Evolutionary conservation across 2,888 invertebrate genomes (phyloP).

Genomic region (Ophion ventricosus): DNA sequence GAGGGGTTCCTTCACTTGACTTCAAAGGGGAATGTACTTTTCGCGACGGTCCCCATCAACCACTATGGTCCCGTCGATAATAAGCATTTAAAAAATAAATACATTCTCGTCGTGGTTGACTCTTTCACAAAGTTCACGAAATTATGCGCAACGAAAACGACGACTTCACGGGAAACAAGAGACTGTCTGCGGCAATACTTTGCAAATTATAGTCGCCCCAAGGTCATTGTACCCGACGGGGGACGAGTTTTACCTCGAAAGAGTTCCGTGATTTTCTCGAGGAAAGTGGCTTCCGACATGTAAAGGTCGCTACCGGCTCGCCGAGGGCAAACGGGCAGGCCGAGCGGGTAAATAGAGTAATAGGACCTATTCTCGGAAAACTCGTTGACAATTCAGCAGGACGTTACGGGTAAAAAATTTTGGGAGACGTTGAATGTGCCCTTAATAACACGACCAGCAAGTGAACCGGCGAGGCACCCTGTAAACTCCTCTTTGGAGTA

Average conservation of each 20-base stretch:
- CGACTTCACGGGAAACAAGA: conserved; percentile 58
- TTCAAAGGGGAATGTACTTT: conserved; percentile 64
- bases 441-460: conserved; percentile 68
- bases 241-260: conserved; percentile 66
- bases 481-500: conserved; percentile 71
- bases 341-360: too few species aligned
- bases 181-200: conserved; percentile 55
- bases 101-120: conserved; percentile 59
- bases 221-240: conserved; percentile 65
- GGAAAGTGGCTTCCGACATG: conserved; percentile 57
- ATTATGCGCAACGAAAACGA: conserved; percentile 55
- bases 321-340: too few species aligned
- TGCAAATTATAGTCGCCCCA: conserved; percentile 55
- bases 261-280: conserved; percentile 66
- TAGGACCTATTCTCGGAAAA: conserved; percentile 3
- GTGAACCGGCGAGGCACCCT: conserved; percentile 71
- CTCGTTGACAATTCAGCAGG: conserved; percentile 13
- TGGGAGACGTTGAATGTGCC: conserved; percentile 62
- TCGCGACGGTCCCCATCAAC: conserved; percentile 61
- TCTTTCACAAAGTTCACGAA: conserved; percentile 55
- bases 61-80: conserved; percentile 50
- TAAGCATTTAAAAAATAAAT: conserved; percentile 28
- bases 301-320: conserved; percentile 67
- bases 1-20: conserved; percentile 62
- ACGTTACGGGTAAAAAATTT: conserved; percentile 58